Conservation (phyloP, 2,888 invertebrate species). For the Venustoraphidia nigricollis region DNA sequence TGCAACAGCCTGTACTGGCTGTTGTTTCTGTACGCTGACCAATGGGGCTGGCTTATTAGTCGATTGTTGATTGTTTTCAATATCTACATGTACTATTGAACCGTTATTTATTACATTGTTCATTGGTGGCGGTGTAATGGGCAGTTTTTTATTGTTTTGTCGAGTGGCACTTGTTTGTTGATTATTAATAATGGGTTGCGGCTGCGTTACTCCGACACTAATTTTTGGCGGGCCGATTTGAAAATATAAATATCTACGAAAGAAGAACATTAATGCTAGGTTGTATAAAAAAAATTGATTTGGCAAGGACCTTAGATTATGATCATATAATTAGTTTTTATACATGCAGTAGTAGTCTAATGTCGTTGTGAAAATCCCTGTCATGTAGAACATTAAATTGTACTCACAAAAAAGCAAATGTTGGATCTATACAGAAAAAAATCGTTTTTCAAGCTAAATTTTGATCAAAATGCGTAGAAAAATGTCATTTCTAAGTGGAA, state of each 20-base stretch:
- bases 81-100: conserved; percentile 6
- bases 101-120: not conserved
- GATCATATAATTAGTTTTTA: too few relatives aligned
- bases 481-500: too few relatives aligned
- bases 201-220: conserved; percentile 14
- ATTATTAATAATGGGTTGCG: conserved; percentile 15
- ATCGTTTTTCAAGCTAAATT: too few relatives aligned
- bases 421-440: too few relatives aligned
- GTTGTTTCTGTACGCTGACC: conserved; percentile 2
- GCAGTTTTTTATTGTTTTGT: conserved; percentile 12
- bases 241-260: conserved; percentile 4
- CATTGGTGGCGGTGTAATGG: conserved; percentile 2
- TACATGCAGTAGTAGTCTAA: too few relatives aligned
- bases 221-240: conserved; percentile 25
- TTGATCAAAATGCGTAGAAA: too few relatives aligned
- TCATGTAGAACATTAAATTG: too few relatives aligned
- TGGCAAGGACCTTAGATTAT: too few relatives aligned
- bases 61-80: not conserved
- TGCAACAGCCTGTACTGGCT: conserved; percentile 23
- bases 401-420: too few relatives aligned
- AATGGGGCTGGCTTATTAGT: not conserved
- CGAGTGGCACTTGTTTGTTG: conserved; percentile 16
- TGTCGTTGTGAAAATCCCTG: too few relatives aligned
- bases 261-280: too few relatives aligned
- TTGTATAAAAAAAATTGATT: too few relatives aligned